A percentile compares a stretch with the other conserved stretches of the same genome.
These are phyloP conservation scores for Yponomeuta malinellus DNA, from an alignment of 2,888 invertebrate genomes.

Conservation along the genomic window DNA sequence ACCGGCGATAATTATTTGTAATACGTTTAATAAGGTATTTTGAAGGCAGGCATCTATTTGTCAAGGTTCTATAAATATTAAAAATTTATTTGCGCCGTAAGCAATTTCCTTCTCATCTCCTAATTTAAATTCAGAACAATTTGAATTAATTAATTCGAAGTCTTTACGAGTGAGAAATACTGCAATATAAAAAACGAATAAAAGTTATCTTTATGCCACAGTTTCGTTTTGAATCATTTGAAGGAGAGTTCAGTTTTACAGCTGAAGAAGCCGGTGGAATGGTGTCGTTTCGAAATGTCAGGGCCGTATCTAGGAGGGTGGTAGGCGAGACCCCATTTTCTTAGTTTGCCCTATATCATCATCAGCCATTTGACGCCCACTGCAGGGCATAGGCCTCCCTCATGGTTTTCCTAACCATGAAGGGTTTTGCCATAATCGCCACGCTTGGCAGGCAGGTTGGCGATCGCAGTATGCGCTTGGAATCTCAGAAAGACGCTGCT, in stretches of 20 bases:
- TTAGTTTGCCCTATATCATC: neutral
- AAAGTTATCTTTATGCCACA: constrained; percentile 9
- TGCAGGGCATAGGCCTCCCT: no score
- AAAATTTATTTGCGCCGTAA: neutral
- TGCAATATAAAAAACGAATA: neutral
- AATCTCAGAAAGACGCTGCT: no score
- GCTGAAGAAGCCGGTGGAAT: constrained; percentile 2
- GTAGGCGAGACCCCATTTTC: neutral
- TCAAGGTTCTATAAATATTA: neutral
- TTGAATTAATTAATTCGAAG: neutral
- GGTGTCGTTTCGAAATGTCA: neutral
- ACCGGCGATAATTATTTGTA: no score
- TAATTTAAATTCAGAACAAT: neutral
- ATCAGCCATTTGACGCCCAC: no score
- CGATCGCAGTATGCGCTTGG: no score
- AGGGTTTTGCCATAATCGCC: no score
- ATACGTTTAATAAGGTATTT: no score
- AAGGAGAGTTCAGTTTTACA: constrained; percentile 1
- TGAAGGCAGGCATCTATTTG: no score
- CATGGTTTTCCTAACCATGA: no score
- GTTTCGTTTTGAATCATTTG: constrained; percentile 6
- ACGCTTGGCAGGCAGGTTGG: no score
- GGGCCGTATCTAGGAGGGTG: neutral
- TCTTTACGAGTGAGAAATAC: neutral
- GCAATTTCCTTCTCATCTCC: neutral